These are phyloP conservation scores for Laspeyria flexula DNA, from an alignment of 2,888 invertebrate genomes.

Conservation along the genomic window DNA sequence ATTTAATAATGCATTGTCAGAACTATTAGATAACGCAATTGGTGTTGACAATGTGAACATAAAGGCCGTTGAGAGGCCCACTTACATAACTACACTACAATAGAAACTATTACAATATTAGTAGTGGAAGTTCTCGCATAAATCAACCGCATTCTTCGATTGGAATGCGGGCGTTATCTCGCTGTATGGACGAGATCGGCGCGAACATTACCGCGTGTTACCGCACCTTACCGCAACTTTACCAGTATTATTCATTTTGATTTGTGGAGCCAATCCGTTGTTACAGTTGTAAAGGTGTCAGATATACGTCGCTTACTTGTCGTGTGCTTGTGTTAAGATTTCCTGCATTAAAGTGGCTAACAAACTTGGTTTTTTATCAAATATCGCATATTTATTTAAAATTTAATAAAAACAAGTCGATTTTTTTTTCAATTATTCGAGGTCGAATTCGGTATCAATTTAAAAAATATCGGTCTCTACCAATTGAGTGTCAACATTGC, in stretches of 20 bases:
- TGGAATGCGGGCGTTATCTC: conserved; percentile 27
- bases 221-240: conserved; percentile 6
- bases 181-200: conserved; percentile 3
- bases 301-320: not conserved
- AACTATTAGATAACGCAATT: too few species aligned
- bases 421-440: too few species aligned
- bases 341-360: too few species aligned
- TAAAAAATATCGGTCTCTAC: too few species aligned
- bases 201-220: conserved; percentile 14
- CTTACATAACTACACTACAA: conserved; percentile 33
- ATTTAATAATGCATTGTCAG: too few species aligned
- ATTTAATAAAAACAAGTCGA: too few species aligned
- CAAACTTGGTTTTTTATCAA: too few species aligned
- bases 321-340: too few species aligned
- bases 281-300: conserved; percentile 7
- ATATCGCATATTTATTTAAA: too few species aligned
- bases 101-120: conserved; percentile 32
- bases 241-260: not conserved
- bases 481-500: too few species aligned
- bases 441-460: too few species aligned
- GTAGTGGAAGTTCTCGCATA: conserved; percentile 23
- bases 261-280: conserved; percentile 5
- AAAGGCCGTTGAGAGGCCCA: conserved; percentile 29
- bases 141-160: conserved; percentile 35
- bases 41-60: too few species aligned